Base-by-base conservation (phyloP, 2,797 vertebrate genomes). In the Microhierax caerulescens region DNA sequence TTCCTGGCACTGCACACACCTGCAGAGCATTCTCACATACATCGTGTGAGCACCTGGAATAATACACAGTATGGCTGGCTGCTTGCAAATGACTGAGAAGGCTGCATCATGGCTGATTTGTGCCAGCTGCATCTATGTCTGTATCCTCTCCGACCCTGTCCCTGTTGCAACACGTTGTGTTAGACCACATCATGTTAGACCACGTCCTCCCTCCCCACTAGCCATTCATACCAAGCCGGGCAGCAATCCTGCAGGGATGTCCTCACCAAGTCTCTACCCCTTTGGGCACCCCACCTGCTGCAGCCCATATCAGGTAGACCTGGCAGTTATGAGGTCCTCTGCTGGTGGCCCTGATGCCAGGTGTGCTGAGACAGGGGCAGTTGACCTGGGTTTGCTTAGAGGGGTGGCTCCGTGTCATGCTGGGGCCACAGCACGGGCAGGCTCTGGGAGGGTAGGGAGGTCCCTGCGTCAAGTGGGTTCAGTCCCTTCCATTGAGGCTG, bases 151-250 rank as follows among this genome's bases (percentile, higher is more conserved):
- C 60, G 61, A 34, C 3, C 1, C 8, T 48, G 39, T 20, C 23
- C 21, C 50, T 50, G 27, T 18, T 45, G 28, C 48, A 67, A 28
- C 0, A 2, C 7, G 5, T 9, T 24, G 19, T 12, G 5, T 69
- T 45, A 47, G 28, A 27, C 13, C 18, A 21, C 0, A 0, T 28
- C 25, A n/a, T 12, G 5, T 69, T 45, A 47, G 28, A 27, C 13
- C 18, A 21, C 0, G 0, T 28, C 25, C 36, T 77, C 56, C 48
- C 32, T 78, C n/a, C 51, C 57, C 47, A 43, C 27, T 37, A 70
- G 22, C 32, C 79, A 22, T 19, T 43, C 0, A 1, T 56, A 51
- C 24, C 67, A 57, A 47, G 37, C 9, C 11, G 11, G 45, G 57
- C 63, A 84, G 30, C 1, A 2, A 39, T 12, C 27, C 48, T 72